Percentiles rank a stretch among this genome's conserved stretches.
Conservation (phyloP, 2,113 vertebrate genomes). For the Daubentonia madagascariensis region DNA sequence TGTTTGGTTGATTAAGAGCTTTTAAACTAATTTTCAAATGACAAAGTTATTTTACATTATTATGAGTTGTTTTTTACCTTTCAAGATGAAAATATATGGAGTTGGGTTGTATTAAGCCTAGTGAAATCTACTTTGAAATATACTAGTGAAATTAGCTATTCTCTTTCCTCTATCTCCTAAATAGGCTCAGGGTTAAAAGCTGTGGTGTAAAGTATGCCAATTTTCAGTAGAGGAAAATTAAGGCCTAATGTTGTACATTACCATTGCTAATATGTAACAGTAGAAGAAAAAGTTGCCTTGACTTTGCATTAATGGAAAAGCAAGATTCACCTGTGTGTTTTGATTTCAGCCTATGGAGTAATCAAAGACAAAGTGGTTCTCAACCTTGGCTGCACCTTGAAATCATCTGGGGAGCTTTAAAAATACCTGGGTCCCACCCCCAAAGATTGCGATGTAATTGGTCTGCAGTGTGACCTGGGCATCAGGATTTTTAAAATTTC, state of each 20-base stretch:
- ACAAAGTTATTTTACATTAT: conserved; percentile 38
- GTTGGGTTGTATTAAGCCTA: not conserved
- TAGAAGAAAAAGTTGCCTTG: conserved; percentile 37
- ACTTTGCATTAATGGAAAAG: conserved; percentile 41
- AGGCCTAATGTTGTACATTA: not conserved
- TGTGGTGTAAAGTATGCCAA: not conserved
- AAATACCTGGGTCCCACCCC: not conserved
- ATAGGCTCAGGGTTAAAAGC: not conserved
- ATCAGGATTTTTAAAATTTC: not conserved
- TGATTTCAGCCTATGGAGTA: not conserved
- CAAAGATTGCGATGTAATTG: not conserved
- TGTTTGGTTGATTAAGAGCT: conserved; percentile 41
- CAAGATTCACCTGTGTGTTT: not conserved
- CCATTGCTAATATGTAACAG: not conserved
- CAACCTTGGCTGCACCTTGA: not conserved
- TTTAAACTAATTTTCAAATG: conserved; percentile 33
- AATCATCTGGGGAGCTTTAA: not conserved
- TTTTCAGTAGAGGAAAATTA: not conserved
- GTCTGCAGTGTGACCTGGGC: not conserved
- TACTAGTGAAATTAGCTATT: not conserved
- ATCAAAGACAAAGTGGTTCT: not conserved
- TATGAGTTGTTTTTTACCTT: conserved; percentile 35
- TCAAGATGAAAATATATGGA: not conserved
- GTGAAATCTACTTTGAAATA: conserved; percentile 20
- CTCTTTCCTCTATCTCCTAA: not conserved